Evolutionary conservation across 2,888 invertebrate genomes (phyloP).

Genomic region (Amblyjoppa fuscipennis): DNA sequence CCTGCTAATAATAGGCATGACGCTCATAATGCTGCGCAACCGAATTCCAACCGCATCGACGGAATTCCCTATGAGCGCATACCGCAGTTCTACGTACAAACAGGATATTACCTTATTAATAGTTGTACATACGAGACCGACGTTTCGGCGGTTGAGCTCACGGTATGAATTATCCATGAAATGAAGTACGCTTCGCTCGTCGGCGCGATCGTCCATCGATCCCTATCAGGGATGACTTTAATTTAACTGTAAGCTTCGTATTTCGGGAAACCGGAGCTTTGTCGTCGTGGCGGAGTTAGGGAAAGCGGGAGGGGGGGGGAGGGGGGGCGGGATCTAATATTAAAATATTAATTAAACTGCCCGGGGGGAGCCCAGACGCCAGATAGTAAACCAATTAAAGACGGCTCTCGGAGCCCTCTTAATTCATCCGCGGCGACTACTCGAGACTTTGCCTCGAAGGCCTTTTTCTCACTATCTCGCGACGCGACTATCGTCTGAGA

Average conservation of each 20-base stretch:
- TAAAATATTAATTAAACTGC: constrained; percentile 62
- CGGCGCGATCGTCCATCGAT: neutral
- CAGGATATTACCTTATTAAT: constrained; percentile 20
- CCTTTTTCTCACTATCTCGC: constrained; percentile 2
- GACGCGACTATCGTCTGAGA: neutral
- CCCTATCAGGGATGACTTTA: neutral
- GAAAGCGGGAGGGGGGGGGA: neutral
- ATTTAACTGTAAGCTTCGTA: constrained; percentile 17
- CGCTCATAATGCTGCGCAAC: constrained; percentile 53
- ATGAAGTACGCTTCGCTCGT: neutral
- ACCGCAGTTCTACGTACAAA: constrained; percentile 43
- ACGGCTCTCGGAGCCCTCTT: constrained; percentile 57
- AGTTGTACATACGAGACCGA: constrained; percentile 12
- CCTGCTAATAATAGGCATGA: constrained; percentile 57
- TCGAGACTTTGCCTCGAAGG: constrained; percentile 38
- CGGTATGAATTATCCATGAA: neutral
- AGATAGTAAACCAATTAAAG: constrained; percentile 65
- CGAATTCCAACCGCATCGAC: constrained; percentile 52
- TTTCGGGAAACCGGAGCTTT: neutral
- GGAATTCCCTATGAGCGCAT: constrained; percentile 36
- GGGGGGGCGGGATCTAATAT: constrained; percentile 26
- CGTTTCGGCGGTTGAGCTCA: constrained; percentile 9
- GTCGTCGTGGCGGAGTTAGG: neutral
- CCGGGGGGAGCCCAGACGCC: constrained; percentile 35
- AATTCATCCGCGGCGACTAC: constrained; percentile 57